Evolutionary conservation across 2,797 vertebrate genomes (phyloP), one percentile per base, ranked within the genome.

Genomic region (Silurus lanzhouensis): DNA sequence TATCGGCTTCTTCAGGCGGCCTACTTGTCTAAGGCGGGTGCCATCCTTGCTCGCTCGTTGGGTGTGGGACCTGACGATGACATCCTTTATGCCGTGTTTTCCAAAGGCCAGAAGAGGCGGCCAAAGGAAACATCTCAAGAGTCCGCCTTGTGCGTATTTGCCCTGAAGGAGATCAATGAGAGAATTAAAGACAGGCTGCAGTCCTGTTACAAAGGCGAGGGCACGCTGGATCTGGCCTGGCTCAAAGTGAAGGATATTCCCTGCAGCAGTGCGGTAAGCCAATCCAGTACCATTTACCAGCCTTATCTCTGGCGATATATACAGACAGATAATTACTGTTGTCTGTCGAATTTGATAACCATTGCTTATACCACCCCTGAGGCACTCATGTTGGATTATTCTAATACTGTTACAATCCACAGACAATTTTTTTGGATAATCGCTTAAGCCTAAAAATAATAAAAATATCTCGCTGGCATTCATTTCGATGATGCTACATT

Each of bases 181-280:
- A 96, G 97, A 90, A 99, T 99, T 91, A 99, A 99, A 92, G 97
- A 98, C 86, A 93, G 98, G 83, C 93, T 99, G 82, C 97, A 99
- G 93, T 99, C 98, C 38, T 99, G 98, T 94, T 99, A 99, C 94
- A 97, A 97, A 91, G 98, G 98, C 0, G 97, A 99, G 90, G 98
- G 98, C 79, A 99, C 97, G 0, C 93, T 99, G 92, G 98, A 99
- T 89, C 94, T 99, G 93, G 98, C 98, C 88, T 99, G 98, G 98
- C 97, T 99, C 84, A 99, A 99, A 93, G 98, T 99, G 91, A 99
- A 99, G 94, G 98, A 99, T 87, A 98, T 99, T 89, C 96, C 94
- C 89, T 99, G 98, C 95, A 98, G 97, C 95, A 98, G 97, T 0
- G 98, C 98, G 94, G 98, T 99, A 94, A 97, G 98, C 97, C 84